Base-by-base conservation (phyloP, 2,888 invertebrate genomes). In the Cataglyphis albicans region DNA sequence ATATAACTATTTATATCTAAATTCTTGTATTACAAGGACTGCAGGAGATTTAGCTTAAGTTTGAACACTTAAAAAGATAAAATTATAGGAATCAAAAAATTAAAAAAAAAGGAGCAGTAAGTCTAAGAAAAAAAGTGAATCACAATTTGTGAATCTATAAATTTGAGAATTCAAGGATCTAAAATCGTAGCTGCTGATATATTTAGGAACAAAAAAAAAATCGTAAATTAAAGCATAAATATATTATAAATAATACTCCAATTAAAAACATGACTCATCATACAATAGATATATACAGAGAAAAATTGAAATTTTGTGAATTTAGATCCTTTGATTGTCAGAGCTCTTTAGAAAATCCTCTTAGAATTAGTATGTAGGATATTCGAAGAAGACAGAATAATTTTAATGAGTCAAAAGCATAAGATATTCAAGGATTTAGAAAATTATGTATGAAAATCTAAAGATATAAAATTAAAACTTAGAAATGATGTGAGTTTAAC, bases 241-340 rank as follows among this genome's bases (percentile, higher is more conserved):
- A 38, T 65, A 68, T 57, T 76, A 57, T 44, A 68, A 68, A 78
- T 78, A 67, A 57, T 55, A n/a, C 38, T 41, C 7, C 2, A 65
- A 38, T 76, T 67, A 57, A 48, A 68, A 35, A 41, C 18, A 10
- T 76, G 1, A 59, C 41, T 1, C 9, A n/a, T 41, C 1, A 25
- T 38, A 41, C 10, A 75, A 29, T 0, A 63, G 35, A 52, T 35
- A 18, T 1, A 21, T 73, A 44, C n/a, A 61, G 6, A 3, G 21
- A 10, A 9, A n/a, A 12, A 67, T 76, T 38, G 52, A 3, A 52
- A 5, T n/a, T 52, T 65, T n/a, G 10, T 38, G 35, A 41, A 64
- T 6, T 52, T 65, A n/a, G 65, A 38, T 65, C 35, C 29, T 76
- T 29, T 29, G 38, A 55, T 65, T 64, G 25, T 38, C 64, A 5